Evolutionary conservation across 35 echinoderm and acorn worm species (phyloP), one percentile per base, ranked within the genome.

Genomic region (Ptychodera flava): DNA sequence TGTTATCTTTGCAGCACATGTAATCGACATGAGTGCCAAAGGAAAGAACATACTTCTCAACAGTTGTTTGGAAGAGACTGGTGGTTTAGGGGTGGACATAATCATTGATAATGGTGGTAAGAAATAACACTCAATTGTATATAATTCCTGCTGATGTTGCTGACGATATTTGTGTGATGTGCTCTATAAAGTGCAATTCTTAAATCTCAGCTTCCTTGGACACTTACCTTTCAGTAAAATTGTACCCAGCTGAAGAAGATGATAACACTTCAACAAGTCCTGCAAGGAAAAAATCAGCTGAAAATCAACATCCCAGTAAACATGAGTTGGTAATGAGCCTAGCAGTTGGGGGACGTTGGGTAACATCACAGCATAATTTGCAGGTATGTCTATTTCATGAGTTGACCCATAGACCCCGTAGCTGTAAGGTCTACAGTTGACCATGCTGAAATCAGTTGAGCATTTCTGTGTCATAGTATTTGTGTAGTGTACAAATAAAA

Each of bases 81-180:
- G 96, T 64, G 96, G 96, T 1, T 82, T 99, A 32, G 96, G 96
- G 33, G 89, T 99, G 12, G 96, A 94, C 53, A 85, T 85, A 77
- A 89, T 99, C 33, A 77, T 99, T 35, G 96, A 99, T 88, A 80
- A 86, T 86, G 96, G 96, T 88, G 96, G 96, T 99, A 91, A 85
- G 88, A 81, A 33, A 84, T 90, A 35, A 22, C 31, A 79, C 27
- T 15, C 31, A 36, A n/a, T 16, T 34, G 0, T 35, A 29, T 81
- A 36, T 16, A 32, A 35, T 1, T 34, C 33, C n/a, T 6, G 15
- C 12, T 15, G 15, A 0, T 75, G 33, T 32, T 32, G 36, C 2
- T 1, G n/a, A 32, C 28, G 0, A 45, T 10, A 36, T 32, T 22
- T 1, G 35, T 31, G 32, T 85, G 0, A 81, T 27, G 32, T 28